Conservation (phyloP, 2,888 invertebrate genomes). For the Seira sanloemensis region DNA sequence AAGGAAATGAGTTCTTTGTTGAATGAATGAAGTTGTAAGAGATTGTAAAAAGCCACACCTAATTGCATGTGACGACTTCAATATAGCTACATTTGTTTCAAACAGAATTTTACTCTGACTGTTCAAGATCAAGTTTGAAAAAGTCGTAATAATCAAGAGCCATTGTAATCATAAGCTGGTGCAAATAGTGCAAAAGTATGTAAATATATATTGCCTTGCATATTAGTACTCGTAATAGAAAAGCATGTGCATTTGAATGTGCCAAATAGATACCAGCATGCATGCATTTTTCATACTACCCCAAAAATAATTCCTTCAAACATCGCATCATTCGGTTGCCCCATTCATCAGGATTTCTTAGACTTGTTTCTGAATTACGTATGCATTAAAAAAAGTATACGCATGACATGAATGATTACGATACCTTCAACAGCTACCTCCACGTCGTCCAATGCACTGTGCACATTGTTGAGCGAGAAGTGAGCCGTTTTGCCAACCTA, state of each 20-base stretch:
- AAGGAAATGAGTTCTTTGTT: background rate
- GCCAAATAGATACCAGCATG: background rate
- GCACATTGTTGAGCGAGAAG: conserved; percentile 79
- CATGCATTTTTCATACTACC: background rate
- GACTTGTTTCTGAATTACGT: background rate
- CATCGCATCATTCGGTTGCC: no score
- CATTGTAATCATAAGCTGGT: background rate
- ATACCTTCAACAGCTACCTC: conserved; percentile 97
- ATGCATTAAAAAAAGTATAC: background rate
- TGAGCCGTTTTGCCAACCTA: conserved; percentile 78
- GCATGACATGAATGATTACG: background rate
- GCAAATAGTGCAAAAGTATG: no score
- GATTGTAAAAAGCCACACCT: background rate
- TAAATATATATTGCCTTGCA: background rate
- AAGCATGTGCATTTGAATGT: background rate
- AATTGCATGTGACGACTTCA: no score
- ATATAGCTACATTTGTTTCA: no score
- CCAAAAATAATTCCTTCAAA: background rate
- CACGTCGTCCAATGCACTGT: conserved; percentile 92
- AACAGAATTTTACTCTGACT: no score
- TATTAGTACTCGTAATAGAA: background rate
- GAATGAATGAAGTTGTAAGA: background rate
- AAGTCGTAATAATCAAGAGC: no score
- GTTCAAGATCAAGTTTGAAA: no score
- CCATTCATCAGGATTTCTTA: background rate